These are phyloP conservation scores for Oryzias javanicus DNA, from an alignment of 2,113 vertebrate species.

Conservation along the genomic window DNA sequence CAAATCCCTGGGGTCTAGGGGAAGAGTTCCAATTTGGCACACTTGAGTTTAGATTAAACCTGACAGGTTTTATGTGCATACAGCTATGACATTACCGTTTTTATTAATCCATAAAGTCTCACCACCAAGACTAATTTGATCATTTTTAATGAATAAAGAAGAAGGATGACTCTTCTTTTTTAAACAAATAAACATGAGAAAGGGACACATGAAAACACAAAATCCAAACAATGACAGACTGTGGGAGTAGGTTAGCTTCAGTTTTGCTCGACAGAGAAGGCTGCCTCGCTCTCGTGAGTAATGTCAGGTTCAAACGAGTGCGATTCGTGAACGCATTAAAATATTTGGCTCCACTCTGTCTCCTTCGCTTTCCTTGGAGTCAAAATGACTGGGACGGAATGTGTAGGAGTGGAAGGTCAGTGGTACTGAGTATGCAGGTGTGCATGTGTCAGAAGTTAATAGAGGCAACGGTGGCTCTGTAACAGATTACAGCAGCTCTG, in stretches of 20 bases:
- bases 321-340: conserved; percentile 21
- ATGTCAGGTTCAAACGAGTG: background rate
- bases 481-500: conserved; percentile 78
- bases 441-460: conserved; percentile 74
- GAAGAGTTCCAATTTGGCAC: too few relatives aligned
- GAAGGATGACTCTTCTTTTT: too few relatives aligned
- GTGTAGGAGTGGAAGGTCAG: conserved; percentile 61
- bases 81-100: too few relatives aligned
- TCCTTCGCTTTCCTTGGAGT: conserved; percentile 23
- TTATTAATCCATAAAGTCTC: background rate
- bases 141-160: too few relatives aligned
- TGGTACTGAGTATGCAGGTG: conserved; percentile 58
- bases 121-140: background rate
- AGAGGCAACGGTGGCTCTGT: conserved; percentile 67
- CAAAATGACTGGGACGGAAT: conserved; percentile 43
- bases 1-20: too few relatives aligned
- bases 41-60: too few relatives aligned
- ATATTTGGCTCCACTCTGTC: conserved; percentile 22
- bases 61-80: too few relatives aligned
- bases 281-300: background rate
- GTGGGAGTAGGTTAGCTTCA: too few relatives aligned
- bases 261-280: conserved; percentile 1
- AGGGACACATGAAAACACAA: too few relatives aligned
- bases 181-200: too few relatives aligned
- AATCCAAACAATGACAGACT: too few relatives aligned